phyloP scores from a whole-genome alignment of 2,113 vertebrate species.

The Psittacus erithacus region DNA sequence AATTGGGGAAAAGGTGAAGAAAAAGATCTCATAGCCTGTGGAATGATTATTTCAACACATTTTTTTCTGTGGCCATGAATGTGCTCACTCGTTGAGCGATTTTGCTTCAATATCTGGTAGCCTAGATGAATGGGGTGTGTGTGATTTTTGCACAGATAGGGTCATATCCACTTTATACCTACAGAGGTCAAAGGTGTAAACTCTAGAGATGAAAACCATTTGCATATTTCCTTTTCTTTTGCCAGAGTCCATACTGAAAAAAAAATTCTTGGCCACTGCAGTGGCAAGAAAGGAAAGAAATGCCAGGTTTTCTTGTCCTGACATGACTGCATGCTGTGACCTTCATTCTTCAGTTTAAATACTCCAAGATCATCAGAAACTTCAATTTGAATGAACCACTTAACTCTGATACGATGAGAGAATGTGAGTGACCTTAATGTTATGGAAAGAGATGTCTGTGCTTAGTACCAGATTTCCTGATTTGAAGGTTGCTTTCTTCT shows the following conservation, averaged over 20 bases:
- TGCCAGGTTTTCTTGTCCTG: not conserved
- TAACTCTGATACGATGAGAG: not conserved
- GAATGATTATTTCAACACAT: not conserved
- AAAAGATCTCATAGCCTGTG: not conserved
- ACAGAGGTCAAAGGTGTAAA: not conserved
- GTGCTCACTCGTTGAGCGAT: not conserved
- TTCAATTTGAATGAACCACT: not conserved
- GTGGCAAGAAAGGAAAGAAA: not conserved
- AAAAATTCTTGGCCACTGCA: not conserved
- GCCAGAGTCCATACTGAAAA: not conserved
- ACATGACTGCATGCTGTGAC: not conserved
- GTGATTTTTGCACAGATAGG: not conserved
- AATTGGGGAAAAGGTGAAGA: not conserved
- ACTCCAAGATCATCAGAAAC: not conserved
- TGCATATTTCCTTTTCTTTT: not conserved
- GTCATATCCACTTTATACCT: not conserved
- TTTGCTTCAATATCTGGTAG: not conserved
- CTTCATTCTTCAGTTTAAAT: not conserved
- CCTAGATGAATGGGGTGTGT: rapidly evolving
- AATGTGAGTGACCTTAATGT: not conserved
- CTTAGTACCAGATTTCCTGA: not conserved
- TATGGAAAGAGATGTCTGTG: not conserved
- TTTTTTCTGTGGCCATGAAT: not conserved
- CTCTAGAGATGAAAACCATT: not conserved
- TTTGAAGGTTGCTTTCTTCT: not conserved